Evolutionary conservation across 2,888 invertebrate genomes (phyloP).

Genomic region (Tenthredo distinguenda): DNA sequence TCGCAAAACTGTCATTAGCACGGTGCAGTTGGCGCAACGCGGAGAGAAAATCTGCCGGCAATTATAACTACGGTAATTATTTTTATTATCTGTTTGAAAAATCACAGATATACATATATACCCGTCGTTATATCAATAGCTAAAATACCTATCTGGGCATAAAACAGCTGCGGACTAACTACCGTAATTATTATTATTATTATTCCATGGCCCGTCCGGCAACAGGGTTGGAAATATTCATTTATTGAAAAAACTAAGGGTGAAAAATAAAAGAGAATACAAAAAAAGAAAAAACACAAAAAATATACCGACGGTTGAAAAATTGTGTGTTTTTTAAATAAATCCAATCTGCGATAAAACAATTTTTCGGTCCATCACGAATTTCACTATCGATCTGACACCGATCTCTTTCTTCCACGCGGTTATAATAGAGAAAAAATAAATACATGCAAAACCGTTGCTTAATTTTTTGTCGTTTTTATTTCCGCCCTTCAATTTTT

Average conservation of each 20-base stretch:
- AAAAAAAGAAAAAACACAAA: too few species aligned
- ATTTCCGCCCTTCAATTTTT: too few species aligned
- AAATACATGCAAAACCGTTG: neutral
- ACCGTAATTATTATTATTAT: neutral
- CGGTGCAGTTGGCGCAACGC: neutral
- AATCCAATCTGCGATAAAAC: neutral
- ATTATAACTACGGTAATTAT: neutral
- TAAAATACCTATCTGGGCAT: neutral
- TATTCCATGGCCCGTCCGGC: neutral
- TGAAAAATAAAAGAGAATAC: neutral
- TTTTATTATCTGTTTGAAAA: neutral
- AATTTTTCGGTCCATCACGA: neutral
- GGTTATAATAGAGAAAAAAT: neutral
- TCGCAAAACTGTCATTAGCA: conserved; percentile 37
- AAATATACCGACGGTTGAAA: too few species aligned
- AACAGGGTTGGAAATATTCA: neutral
- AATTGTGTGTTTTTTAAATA: neutral
- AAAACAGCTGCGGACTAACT: neutral
- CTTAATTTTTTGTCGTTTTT: neutral
- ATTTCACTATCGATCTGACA: neutral
- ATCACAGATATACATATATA: neutral
- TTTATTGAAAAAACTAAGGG: neutral
- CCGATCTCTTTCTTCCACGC: neutral
- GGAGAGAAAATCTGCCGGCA: neutral
- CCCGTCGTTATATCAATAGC: neutral